Base-by-base conservation (phyloP, 2,888 invertebrate genomes). In the Sarcophaga subvicina region DNA sequence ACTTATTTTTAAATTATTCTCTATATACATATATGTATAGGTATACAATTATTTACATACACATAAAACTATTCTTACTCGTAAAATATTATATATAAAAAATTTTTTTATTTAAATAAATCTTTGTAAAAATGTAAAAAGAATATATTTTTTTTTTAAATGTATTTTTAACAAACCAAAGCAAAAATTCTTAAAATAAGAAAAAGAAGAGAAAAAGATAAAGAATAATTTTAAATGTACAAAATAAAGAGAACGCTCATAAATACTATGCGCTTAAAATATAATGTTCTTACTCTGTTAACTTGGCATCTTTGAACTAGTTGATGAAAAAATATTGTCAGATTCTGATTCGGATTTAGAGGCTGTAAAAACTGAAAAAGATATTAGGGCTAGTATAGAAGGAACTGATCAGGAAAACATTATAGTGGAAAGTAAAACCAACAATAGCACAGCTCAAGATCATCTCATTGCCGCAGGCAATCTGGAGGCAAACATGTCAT, bases 181-280 rank as follows among this genome's bases (percentile, higher is more conserved):
- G 25, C 14, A 25, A 64, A 25, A n/a, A 66, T 27, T 27, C 25
- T 25, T 14, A 25, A 4, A 27, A 27, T 4, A 27, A 27, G 4
- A 27, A 27, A 27, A 4, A 27, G 3, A 27, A 27, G n/a, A 37
- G n/a, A 66, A 66, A 67, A 45, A 67, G 37, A 20, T 67, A 67
- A 17, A 67, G 10, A 67, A 45, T 17, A 67, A 67, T 67, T 45
- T 45, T 45, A 45, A 67, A 67, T 45, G 45, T 6, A 67, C n/a
- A 67, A 45, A 67, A 67, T 67, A 67, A 67, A 67, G 67, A 67
- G 67, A 45, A 67, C 67, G 6, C 67, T 67, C 67, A 67, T 67
- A 45, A 45, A 67, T 45, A 45, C 37, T 67, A 45, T 8, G 10
- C 20, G 20, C 45, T 20, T 59, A 14, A 59, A 59, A 59, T 67